These are phyloP conservation scores for Cactoblastis cactorum DNA, from an alignment of 2,888 invertebrate species.

Conservation along the genomic window DNA sequence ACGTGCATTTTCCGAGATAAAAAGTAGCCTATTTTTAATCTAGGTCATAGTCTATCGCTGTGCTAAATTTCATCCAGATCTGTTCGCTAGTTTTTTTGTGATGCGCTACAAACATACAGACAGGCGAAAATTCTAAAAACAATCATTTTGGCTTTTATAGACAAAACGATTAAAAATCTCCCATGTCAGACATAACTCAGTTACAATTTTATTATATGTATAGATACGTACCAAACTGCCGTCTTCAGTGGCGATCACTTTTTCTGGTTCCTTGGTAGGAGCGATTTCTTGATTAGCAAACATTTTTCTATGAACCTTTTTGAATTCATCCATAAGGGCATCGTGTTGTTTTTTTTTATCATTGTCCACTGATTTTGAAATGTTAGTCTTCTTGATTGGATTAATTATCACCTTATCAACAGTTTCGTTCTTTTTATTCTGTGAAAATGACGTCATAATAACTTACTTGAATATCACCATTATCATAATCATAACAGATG, in stretches of 20 bases:
- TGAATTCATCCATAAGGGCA: constrained; percentile 93
- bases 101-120: too few species aligned
- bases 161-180: background rate
- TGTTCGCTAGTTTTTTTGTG: too few species aligned
- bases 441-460: constrained; percentile 11
- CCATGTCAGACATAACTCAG: too few species aligned
- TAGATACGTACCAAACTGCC: constrained; percentile 43
- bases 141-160: too few species aligned
- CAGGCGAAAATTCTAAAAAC: too few species aligned
- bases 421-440: constrained; percentile 58
- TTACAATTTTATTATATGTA: background rate
- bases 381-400: constrained; percentile 49
- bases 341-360: constrained; percentile 85
- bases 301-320: constrained; percentile 92
- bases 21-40: too few species aligned
- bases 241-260: constrained; percentile 21
- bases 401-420: constrained; percentile 38
- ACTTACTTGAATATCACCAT: background rate
- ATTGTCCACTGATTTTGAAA: constrained; percentile 70
- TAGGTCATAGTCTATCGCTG: too few species aligned
- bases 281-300: constrained; percentile 76
- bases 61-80: too few species aligned
- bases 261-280: constrained; percentile 25
- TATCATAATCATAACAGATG: constrained; percentile 1
- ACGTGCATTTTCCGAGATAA: too few species aligned